Percentiles rank a stretch among this genome's conserved stretches.
Evolutionary conservation across 2,888 invertebrate species (phyloP).

Genomic region (Drosophila longiperda): DNA sequence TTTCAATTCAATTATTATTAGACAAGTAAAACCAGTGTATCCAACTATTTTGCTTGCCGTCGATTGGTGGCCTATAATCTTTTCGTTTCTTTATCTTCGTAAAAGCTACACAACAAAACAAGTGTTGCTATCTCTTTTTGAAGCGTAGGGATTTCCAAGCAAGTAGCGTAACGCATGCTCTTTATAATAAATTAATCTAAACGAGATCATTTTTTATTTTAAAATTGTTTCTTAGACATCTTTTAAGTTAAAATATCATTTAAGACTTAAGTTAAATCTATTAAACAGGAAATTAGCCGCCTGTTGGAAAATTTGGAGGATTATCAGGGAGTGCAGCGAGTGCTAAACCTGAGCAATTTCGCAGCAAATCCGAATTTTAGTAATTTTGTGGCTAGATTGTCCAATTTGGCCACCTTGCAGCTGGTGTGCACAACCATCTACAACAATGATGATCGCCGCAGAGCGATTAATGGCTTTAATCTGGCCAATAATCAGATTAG

Average conservation of each 20-base stretch:
- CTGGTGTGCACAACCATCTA: conserved; percentile 73
- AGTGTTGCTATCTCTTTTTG: no score
- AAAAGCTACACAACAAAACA: not conserved
- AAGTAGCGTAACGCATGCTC: not conserved
- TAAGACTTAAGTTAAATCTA: no score
- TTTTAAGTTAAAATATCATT: no score
- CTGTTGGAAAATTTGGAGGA: conserved; percentile 65
- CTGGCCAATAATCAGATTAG: conserved; percentile 73
- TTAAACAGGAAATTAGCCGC: conserved; percentile 16
- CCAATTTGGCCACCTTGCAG: conserved; percentile 73
- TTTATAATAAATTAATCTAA: not conserved
- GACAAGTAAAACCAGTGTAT: no score
- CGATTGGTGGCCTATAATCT: not conserved
- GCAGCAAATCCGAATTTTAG: conserved; percentile 57
- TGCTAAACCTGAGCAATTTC: conserved; percentile 79
- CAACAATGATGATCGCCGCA: conserved; percentile 76
- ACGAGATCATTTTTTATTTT: not conserved
- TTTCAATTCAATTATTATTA: no score
- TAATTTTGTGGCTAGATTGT: conserved; percentile 71
- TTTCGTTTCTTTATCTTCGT: not conserved
- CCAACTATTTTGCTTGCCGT: no score
- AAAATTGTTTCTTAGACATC: not conserved
- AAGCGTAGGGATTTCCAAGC: not conserved
- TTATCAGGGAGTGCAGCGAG: conserved; percentile 56
- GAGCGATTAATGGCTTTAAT: conserved; percentile 73